Evolutionary conservation across 2,888 invertebrate genomes (phyloP), one percentile per base, ranked within the genome.

Genomic region (Hypercompe scribonia): DNA sequence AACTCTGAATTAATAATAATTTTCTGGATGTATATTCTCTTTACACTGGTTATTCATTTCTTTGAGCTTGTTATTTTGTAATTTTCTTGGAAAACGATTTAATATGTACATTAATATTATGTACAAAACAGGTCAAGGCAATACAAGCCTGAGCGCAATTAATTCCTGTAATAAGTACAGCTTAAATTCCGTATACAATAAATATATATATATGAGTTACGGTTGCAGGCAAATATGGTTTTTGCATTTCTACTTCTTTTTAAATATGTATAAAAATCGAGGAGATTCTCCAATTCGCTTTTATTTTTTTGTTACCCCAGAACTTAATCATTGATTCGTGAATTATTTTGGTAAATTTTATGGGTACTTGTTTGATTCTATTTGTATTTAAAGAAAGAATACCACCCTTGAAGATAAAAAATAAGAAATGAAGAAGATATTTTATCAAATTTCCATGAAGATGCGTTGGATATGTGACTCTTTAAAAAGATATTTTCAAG

Each of bases 81-180:
- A 28, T 36, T 72, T 68, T 67, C 70, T 80, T 76, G 73, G 71
- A 64, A 66, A 77, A 77, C 67, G 66, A 39, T 39, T 24, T 64
- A 69, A 78, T 54, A n/a, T n/a, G n/a, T n/a, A n/a, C n/a, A n/a
- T n/a, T n/a, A n/a, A n/a, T n/a, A n/a, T n/a, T n/a, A n/a, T n/a
- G n/a, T n/a, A n/a, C n/a, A n/a, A n/a, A n/a, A n/a, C n/a, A n/a
- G n/a, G n/a, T n/a, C n/a, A n/a, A n/a, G 74, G 65, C 58, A 28
- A 58, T 54, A n/a, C 28, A 58, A 28, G 76, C 67, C 71, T 68
- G 75, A 69, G 76, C 65, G 73, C 74, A 78, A 77, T 83, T 81
- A 75, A 83, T 77, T 72, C 64, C 58, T 73, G 69, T 39, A 72
- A 68, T 75, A 79, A 8, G 36, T 81, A 54, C 66, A 50, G 65